Percentiles rank a stretch among this genome's conserved stretches.
phyloP scores from a whole-genome alignment of 2,113 vertebrate genomes.

The Mixornis gularis region DNA sequence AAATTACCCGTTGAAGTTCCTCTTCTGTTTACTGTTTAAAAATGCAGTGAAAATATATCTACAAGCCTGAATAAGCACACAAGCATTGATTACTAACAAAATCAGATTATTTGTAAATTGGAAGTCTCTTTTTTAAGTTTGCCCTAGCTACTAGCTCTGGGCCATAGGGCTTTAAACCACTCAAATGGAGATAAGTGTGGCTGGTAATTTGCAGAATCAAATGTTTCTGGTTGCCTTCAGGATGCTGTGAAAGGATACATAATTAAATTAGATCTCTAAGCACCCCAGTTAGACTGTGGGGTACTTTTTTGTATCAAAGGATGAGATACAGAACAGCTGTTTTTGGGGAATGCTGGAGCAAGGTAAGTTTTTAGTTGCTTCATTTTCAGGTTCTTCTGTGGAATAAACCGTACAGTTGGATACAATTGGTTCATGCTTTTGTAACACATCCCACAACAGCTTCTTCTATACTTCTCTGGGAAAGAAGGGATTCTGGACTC shows the following conservation, averaged over 20 bases:
- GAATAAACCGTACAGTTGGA: not conserved
- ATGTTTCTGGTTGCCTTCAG: not conserved
- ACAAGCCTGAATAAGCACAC: not conserved
- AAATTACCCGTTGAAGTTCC: not conserved
- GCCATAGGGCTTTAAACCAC: not conserved
- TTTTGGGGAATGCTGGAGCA: not conserved
- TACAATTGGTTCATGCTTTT: not conserved
- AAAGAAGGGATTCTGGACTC: not conserved
- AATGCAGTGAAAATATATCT: not conserved
- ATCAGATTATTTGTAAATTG: not conserved
- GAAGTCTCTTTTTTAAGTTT: not conserved
- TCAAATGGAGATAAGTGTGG: not conserved
- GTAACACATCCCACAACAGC: not conserved
- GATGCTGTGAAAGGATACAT: not conserved
- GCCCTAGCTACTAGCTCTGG: not conserved
- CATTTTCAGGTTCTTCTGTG: not conserved
- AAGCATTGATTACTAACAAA: not conserved
- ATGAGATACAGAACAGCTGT: not conserved
- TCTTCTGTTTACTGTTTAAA: not conserved
- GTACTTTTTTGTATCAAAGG: not conserved
- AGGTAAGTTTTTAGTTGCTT: not conserved
- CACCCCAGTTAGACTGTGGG: not conserved
- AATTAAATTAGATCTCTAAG: not conserved
- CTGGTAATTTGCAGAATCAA: not conserved
- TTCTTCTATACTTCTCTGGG: not conserved